phyloP scores from a whole-genome alignment of 2,797 vertebrate genomes.

The Phyllotis vaccarum region DNA sequence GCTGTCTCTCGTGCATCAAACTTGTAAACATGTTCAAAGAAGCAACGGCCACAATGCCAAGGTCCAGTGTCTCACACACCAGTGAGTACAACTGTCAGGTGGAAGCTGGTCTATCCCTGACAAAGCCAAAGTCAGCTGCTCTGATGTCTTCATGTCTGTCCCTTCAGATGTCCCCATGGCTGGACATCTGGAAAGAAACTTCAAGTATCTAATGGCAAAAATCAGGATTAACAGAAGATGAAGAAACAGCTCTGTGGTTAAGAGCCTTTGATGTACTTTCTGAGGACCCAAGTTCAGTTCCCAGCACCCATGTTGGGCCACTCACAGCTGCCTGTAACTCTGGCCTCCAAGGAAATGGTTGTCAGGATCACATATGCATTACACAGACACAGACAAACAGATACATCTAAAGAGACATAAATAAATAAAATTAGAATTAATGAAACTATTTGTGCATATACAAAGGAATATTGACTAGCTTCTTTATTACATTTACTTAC shows the following conservation, averaged over 20 bases:
- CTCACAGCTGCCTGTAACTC: neutral
- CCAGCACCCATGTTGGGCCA: neutral
- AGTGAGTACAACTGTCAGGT: neutral
- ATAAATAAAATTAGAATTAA: neutral
- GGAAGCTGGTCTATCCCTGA: neutral
- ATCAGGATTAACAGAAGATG: neutral
- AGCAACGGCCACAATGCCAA: neutral
- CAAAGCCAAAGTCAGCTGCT: neutral
- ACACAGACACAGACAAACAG: neutral
- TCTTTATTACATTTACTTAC: neutral
- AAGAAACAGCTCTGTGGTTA: neutral
- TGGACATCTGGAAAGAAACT: neutral
- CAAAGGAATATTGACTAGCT: neutral
- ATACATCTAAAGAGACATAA: neutral
- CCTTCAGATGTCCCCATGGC: neutral
- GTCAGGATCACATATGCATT: neutral
- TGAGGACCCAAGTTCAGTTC: neutral
- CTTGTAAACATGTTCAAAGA: slow-evolving; percentile 53
- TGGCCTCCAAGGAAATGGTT: neutral
- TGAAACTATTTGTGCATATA: neutral
- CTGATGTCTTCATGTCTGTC: neutral
- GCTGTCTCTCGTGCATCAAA: slow-evolving; percentile 31
- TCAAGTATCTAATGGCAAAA: neutral
- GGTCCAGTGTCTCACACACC: neutral
- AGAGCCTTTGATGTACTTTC: neutral